These are phyloP conservation scores for Chloroclystis v-ata DNA, from an alignment of 2,888 invertebrate species.

Conservation along the genomic window DNA sequence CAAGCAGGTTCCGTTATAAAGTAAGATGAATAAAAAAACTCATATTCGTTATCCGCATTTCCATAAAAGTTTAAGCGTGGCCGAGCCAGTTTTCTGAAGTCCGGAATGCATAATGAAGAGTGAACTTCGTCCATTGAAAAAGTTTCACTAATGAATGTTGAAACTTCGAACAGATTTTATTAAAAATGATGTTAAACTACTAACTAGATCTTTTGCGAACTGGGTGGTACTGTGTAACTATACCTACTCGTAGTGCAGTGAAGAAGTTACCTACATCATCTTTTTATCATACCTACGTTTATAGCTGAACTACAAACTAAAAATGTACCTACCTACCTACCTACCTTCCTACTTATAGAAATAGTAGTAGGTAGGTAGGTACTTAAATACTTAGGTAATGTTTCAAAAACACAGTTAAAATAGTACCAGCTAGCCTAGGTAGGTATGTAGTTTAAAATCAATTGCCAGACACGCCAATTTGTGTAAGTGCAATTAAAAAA, in stretches of 20 bases:
- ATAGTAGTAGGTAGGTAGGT: no score
- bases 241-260: not conserved
- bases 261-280: not conserved
- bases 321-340: not conserved
- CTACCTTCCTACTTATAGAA: no score
- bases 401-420: no score
- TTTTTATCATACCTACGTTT: no score
- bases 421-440: no score
- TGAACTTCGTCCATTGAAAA: constrained; percentile 41
- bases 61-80: constrained; percentile 13
- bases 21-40: not conserved
- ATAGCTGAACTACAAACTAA: no score
- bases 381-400: no score
- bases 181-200: constrained; percentile 4
- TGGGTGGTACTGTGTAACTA: not conserved
- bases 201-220: not conserved
- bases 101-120: constrained; percentile 53
- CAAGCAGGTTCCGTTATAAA: no score
- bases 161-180: constrained; percentile 7
- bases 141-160: constrained; percentile 42
- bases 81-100: constrained; percentile 34
- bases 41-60: constrained; percentile 45
- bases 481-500: constrained; percentile 25
- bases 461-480: not conserved
- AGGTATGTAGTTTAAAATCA: no score